Evolutionary conservation across 30 jellyfish, hydroid and myxozoan species (phyloP).

Genomic region (Turritopsis rubra): DNA sequence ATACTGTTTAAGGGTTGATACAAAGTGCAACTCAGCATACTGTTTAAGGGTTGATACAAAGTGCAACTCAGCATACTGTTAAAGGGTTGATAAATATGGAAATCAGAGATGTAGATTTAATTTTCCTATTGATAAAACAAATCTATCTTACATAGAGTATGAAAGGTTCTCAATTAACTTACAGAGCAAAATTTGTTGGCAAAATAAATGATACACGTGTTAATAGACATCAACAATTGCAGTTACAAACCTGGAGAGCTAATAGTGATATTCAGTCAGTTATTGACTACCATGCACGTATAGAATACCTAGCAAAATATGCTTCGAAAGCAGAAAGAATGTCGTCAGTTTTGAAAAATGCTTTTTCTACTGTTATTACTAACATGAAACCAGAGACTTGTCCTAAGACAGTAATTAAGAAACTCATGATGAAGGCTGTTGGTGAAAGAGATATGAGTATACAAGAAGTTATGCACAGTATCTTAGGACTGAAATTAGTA

Average conservation of each 20-base stretch:
- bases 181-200: slow-evolving; percentile 5
- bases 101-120: slow-evolving; percentile 35
- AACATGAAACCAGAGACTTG: slow-evolving; percentile 10
- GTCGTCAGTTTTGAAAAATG: slow-evolving; percentile 36
- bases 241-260: slow-evolving; percentile 53
- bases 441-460: slow-evolving; percentile 57
- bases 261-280: slow-evolving; percentile 51
- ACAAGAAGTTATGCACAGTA: slow-evolving; percentile 62
- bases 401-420: slow-evolving; percentile 21
- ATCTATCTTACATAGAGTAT: slow-evolving; percentile 25
- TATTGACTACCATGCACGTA: slow-evolving; percentile 46
- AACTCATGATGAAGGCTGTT: slow-evolving; percentile 47
- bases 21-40: slow-evolving; percentile 45
- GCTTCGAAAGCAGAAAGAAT: slow-evolving; percentile 47
- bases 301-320: slow-evolving; percentile 54
- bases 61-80: slow-evolving; percentile 44
- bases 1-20: slow-evolving; percentile 33
- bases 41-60: slow-evolving; percentile 25
- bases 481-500: slow-evolving; percentile 30
- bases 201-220: slow-evolving; percentile 47
- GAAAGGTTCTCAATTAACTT: slow-evolving; percentile 1
- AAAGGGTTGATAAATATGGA: slow-evolving; percentile 26
- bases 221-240: slow-evolving; percentile 49
- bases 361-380: slow-evolving; percentile 42
- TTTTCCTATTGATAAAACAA: slow-evolving; percentile 28